These are phyloP conservation scores for Natrix natrix DNA, from an alignment of 2,797 vertebrate species.

Conservation along the genomic window DNA sequence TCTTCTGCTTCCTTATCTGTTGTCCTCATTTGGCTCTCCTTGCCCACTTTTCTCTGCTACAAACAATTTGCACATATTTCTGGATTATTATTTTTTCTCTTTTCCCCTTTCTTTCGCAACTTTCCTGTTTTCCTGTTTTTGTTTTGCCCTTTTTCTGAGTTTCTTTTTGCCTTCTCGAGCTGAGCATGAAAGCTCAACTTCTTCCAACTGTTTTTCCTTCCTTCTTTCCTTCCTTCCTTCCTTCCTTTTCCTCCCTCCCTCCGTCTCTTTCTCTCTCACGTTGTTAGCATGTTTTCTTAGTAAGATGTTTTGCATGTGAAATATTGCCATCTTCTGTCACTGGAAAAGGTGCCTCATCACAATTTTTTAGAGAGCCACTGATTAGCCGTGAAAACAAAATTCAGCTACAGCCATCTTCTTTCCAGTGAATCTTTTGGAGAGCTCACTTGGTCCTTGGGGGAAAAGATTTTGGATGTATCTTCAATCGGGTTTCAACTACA, in stretches of 20 bases:
- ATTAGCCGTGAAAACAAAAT: neutral
- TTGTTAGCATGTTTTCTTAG: no score
- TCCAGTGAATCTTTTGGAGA: neutral
- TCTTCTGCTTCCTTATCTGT: neutral
- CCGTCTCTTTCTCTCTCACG: no score
- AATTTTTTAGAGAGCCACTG: neutral
- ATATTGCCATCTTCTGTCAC: neutral
- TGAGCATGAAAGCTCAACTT: neutral
- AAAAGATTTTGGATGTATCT: neutral
- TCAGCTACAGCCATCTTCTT: neutral
- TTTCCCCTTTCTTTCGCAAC: neutral
- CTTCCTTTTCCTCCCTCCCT: no score
- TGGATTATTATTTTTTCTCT: neutral
- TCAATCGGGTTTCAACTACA: neutral
- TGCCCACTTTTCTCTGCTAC: neutral
- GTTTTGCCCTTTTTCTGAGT: neutral
- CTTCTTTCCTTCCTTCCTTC: neutral
- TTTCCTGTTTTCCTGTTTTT: neutral
- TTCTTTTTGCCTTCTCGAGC: neutral
- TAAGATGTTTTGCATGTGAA: neutral
- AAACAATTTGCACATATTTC: neutral
- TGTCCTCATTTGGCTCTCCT: neutral
- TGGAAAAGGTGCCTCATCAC: neutral
- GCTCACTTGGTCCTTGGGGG: neutral
- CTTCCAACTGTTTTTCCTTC: neutral